These are phyloP conservation scores for Neria commutata DNA, from an alignment of 2,888 invertebrate species.

Conservation along the genomic window DNA sequence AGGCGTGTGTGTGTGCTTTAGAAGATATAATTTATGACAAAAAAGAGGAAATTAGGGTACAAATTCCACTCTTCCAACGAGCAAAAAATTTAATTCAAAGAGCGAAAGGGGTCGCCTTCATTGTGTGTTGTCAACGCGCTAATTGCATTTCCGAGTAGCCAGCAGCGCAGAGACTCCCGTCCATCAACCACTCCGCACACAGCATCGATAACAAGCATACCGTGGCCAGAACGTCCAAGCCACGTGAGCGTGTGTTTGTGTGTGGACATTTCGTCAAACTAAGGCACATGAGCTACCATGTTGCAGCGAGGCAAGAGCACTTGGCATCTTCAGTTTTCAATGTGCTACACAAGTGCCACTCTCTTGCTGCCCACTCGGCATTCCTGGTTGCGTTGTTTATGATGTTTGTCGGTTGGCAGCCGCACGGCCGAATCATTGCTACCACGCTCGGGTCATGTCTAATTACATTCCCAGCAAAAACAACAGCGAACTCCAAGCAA, in stretches of 20 bases:
- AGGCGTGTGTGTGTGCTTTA: too few relatives aligned
- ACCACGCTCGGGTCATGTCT: not conserved
- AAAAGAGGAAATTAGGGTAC: too few relatives aligned
- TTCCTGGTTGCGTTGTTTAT: not conserved
- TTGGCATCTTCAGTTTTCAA: not conserved
- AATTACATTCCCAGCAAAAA: not conserved
- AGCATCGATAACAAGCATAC: too few relatives aligned
- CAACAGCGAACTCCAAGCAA: too few relatives aligned
- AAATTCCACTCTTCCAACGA: too few relatives aligned
- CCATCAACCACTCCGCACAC: too few relatives aligned
- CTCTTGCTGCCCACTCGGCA: slow-evolving; percentile 21
- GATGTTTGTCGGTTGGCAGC: not conserved
- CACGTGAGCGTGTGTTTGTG: not conserved
- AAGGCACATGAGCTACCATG: slow-evolving; percentile 25
- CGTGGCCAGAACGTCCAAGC: not conserved
- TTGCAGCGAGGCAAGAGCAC: slow-evolving; percentile 37
- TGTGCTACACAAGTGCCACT: slow-evolving; percentile 8
- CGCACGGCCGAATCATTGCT: not conserved
- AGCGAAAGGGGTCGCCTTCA: too few relatives aligned
- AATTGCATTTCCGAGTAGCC: slow-evolving; percentile 50
- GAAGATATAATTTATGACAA: too few relatives aligned
- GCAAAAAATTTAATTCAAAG: too few relatives aligned
- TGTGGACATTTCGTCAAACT: too few relatives aligned
- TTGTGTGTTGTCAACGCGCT: slow-evolving; percentile 44
- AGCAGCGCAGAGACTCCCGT: not conserved